phyloP scores from a whole-genome alignment of 2,888 invertebrate genomes.

The Orchesellides sinensis region DNA sequence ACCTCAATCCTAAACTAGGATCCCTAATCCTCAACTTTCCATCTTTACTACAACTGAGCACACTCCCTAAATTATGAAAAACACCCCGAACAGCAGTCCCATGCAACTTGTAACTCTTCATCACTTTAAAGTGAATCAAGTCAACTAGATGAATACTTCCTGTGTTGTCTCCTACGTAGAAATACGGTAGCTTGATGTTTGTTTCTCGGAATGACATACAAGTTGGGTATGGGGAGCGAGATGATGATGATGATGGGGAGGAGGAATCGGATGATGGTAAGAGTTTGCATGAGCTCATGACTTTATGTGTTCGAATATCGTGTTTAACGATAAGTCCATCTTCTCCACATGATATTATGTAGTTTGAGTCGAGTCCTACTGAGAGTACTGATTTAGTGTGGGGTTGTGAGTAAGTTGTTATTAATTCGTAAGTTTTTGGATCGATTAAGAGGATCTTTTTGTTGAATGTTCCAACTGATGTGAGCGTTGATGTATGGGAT shows the following conservation, averaged over 20 bases:
- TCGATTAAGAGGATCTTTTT: slow-evolving; percentile 68
- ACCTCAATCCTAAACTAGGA: slow-evolving; percentile 57
- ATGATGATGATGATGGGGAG: no score
- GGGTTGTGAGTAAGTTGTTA: no score
- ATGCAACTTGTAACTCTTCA: slow-evolving; percentile 64
- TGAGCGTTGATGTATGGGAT: slow-evolving; percentile 59
- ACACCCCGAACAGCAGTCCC: slow-evolving; percentile 70
- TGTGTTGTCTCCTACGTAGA: slow-evolving; percentile 72
- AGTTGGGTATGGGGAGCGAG: slow-evolving; percentile 67
- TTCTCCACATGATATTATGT: slow-evolving; percentile 72
- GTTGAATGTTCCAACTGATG: slow-evolving; percentile 70
- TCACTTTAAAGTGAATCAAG: slow-evolving; percentile 61
- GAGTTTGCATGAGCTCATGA: slow-evolving; percentile 35
- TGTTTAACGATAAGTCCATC: slow-evolving; percentile 65
- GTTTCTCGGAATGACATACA: slow-evolving; percentile 71
- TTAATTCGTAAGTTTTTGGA: no score
- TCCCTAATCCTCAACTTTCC: slow-evolving; percentile 69
- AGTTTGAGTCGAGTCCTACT: slow-evolving; percentile 69
- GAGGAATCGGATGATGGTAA: background rate
- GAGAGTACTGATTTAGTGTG: slow-evolving; percentile 70
- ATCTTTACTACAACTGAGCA: slow-evolving; percentile 68
- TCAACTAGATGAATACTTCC: slow-evolving; percentile 69
- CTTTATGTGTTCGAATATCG: slow-evolving; percentile 55
- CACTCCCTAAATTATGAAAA: slow-evolving; percentile 69
- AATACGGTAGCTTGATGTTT: slow-evolving; percentile 34